Percentiles rank a stretch among this genome's conserved stretches.
phyloP scores from a whole-genome alignment of 2,888 invertebrate species.

The Ormyrus rosae region DNA sequence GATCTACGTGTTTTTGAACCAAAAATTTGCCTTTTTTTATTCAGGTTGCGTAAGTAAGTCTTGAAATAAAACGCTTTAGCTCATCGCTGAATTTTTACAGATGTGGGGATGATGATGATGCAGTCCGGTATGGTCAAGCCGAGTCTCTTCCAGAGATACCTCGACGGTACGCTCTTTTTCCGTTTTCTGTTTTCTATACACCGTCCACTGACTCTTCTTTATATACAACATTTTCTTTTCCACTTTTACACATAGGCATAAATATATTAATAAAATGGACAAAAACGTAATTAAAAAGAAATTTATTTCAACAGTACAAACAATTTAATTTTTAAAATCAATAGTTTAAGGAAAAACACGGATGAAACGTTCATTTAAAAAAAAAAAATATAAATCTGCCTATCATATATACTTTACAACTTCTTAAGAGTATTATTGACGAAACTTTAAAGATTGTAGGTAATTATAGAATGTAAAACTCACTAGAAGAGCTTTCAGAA shows the following conservation, averaged over 20 bases:
- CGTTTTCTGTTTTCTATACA: slow-evolving; percentile 49
- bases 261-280: slow-evolving; percentile 11
- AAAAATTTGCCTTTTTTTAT: too few relatives aligned
- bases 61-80: slow-evolving; percentile 56
- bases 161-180: slow-evolving; percentile 86
- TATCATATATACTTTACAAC: neutral
- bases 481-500: too few relatives aligned
- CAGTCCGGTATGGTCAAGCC: slow-evolving; percentile 97
- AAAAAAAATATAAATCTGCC: slow-evolving; percentile 9
- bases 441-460: too few relatives aligned
- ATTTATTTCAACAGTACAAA: too few relatives aligned
- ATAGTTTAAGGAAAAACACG: too few relatives aligned
- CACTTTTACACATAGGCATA: neutral
- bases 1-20: too few relatives aligned
- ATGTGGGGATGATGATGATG: slow-evolving; percentile 98
- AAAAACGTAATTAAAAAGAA: too few relatives aligned
- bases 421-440: neutral
- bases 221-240: neutral
- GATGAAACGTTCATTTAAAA: neutral
- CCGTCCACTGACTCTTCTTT: slow-evolving; percentile 9
- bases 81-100: slow-evolving; percentile 83
- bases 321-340: too few relatives aligned
- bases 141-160: slow-evolving; percentile 84
- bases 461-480: too few relatives aligned
- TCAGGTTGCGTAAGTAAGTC: slow-evolving; percentile 42